Base-by-base conservation (phyloP, 1,140 invertebrate species). In the Leptinotarsa lineolata region DNA sequence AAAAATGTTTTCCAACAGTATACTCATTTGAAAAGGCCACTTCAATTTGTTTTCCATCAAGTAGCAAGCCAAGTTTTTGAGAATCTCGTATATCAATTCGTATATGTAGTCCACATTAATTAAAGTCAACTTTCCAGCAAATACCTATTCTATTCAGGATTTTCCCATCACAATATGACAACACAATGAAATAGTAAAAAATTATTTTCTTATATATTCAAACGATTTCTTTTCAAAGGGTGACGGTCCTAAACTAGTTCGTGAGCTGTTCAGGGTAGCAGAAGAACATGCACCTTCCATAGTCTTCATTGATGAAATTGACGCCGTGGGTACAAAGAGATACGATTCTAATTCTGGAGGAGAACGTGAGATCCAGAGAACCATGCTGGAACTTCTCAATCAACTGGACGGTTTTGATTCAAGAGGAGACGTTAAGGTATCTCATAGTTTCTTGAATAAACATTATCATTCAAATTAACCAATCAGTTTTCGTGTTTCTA, bases 241-340 rank as follows among this genome's bases (percentile, higher is more conserved):
- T 76, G 98, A 99, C 89, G 98, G 98, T 22, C 98, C 98, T 0
- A 99, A 99, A 87, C 87, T 99, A 59, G 98, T 99, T 4, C 88
- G 98, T 76, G 98, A 99, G 84, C 85, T 99, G 16, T 99, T 99
- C 86, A 87, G 97, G 82, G 97, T 99, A 11, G 98, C 98, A 21
- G 98, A 99, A 84, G 98, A 99, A 85, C 97, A 99, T 89, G 97
- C 98, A 1, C 98, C 98, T 11, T 99, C 97, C 1, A 99, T 99
- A 86, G 97, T 99, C 1, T 99, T 99, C 84, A 99, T 99, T 83
- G 98, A 99, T 89, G 98, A 99, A 91, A 99, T 99, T 81, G 98
- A 99, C 90, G 98, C 98, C 74, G 96, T 99, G 46, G 98, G 98
- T 67, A 99, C 98, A 21, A 99, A 99, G 88, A 90, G 97, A 82